Evolutionary conservation across 2,888 invertebrate genomes (phyloP).

Genomic region (Troides aeacus): DNA sequence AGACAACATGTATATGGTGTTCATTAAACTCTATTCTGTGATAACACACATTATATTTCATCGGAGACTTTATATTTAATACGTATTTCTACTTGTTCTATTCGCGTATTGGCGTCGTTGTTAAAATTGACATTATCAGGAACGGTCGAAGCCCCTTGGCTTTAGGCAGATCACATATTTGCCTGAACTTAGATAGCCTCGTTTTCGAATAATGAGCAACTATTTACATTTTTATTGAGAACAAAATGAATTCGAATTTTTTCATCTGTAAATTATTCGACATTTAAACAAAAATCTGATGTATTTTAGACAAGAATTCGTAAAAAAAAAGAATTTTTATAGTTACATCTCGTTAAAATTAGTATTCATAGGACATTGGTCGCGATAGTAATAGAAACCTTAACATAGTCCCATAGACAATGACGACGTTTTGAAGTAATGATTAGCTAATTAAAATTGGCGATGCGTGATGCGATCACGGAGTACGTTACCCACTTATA

Average conservation of each 20-base stretch:
- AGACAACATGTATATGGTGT: not conserved
- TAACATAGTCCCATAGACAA: conserved; percentile 57
- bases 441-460: conserved; percentile 77
- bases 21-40: not conserved
- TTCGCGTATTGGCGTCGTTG: conserved; percentile 34
- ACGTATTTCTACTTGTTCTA: conserved; percentile 36
- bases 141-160: conserved; percentile 70
- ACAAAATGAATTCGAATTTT: conserved; percentile 5
- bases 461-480: conserved; percentile 72
- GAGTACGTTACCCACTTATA: conserved; percentile 69
- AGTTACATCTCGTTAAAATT: conserved; percentile 51
- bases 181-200: conserved; percentile 66
- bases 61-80: conserved; percentile 23
- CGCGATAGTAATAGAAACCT: conserved; percentile 60
- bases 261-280: not conserved
- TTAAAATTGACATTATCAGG: conserved; percentile 59
- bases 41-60: not conserved
- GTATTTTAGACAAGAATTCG: conserved; percentile 27
- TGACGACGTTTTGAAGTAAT: conserved; percentile 64
- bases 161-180: conserved; percentile 62
- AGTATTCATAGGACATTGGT: conserved; percentile 58
- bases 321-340: conserved; percentile 32
- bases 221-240: conserved; percentile 26
- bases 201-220: conserved; percentile 44
- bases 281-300: not conserved